phyloP scores from a whole-genome alignment of 2,888 invertebrate genomes.

The Lacanobia wlatinum region DNA sequence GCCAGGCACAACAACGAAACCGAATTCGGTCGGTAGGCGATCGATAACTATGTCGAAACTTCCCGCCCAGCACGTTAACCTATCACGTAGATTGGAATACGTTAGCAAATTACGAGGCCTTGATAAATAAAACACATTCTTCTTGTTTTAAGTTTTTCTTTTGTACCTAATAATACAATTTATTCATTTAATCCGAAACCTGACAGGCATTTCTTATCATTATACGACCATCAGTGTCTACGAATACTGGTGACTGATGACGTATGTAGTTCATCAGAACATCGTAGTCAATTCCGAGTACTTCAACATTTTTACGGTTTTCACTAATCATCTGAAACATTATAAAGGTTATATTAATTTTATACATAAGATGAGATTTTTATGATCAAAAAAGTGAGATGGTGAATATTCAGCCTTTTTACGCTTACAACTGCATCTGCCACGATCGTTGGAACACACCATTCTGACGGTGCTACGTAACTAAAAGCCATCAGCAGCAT shows the following conservation, averaged over 20 bases:
- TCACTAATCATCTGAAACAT: constrained; percentile 82
- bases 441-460: neutral
- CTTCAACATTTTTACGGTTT: constrained; percentile 81
- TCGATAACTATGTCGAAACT: too few species aligned
- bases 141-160: neutral
- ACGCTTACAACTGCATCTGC: neutral
- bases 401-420: neutral
- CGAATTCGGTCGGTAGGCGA: too few species aligned
- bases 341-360: neutral
- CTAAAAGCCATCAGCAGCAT: neutral
- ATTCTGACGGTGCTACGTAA: neutral
- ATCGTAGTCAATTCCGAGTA: constrained; percentile 82
- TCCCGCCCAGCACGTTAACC: neutral
- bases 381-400: neutral
- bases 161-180: neutral
- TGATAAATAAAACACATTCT: neutral
- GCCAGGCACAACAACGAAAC: too few species aligned
- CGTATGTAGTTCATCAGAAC: constrained; percentile 80
- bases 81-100: neutral
- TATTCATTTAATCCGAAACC: neutral
- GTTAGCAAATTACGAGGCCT: neutral
- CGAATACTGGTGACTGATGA: constrained; percentile 77
- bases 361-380: neutral
- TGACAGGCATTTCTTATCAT: constrained; percentile 80
- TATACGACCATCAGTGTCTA: constrained; percentile 80